A percentile compares a stretch with the other conserved stretches of the same genome.
phyloP scores from a whole-genome alignment of 2,888 invertebrate genomes.

The Tachina fera region DNA sequence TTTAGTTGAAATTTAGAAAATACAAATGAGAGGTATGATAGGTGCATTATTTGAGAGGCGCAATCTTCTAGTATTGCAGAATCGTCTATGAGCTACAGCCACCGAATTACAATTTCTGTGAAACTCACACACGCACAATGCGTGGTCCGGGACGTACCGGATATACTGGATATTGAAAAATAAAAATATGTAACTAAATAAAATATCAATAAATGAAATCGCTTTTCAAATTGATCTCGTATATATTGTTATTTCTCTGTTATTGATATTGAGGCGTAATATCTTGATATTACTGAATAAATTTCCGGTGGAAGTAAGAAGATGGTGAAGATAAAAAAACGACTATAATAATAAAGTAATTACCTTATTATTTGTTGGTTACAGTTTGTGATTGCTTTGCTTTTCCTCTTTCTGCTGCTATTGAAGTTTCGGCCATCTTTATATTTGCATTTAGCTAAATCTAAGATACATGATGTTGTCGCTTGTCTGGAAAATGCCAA shows the following conservation, averaged over 20 bases:
- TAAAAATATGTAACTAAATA: neutral
- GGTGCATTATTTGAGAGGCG: too few relatives aligned
- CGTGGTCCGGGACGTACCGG: too few relatives aligned
- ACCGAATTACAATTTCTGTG: too few relatives aligned
- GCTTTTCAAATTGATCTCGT: conserved; percentile 28
- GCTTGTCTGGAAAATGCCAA: conserved; percentile 38
- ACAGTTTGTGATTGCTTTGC: conserved; percentile 46
- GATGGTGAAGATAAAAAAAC: conserved; percentile 40
- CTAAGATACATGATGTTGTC: conserved; percentile 39
- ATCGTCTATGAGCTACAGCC: too few relatives aligned
- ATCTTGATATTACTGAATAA: conserved; percentile 56
- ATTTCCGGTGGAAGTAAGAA: conserved; percentile 71
- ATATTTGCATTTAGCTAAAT: conserved; percentile 46
- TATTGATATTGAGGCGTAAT: conserved; percentile 48
- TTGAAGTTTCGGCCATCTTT: conserved; percentile 37
- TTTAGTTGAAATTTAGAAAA: too few relatives aligned
- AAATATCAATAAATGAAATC: neutral
- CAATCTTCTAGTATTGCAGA: too few relatives aligned
- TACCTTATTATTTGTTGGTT: conserved; percentile 57
- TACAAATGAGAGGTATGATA: too few relatives aligned
- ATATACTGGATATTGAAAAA: too few relatives aligned
- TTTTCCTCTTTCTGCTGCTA: conserved; percentile 5
- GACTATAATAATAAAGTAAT: conserved; percentile 53
- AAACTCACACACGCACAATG: too few relatives aligned
- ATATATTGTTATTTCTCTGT: conserved; percentile 16